These are phyloP conservation scores for Nerophis lumbriciformis DNA, from an alignment of 2,113 vertebrate genomes.

Conservation along the genomic window DNA sequence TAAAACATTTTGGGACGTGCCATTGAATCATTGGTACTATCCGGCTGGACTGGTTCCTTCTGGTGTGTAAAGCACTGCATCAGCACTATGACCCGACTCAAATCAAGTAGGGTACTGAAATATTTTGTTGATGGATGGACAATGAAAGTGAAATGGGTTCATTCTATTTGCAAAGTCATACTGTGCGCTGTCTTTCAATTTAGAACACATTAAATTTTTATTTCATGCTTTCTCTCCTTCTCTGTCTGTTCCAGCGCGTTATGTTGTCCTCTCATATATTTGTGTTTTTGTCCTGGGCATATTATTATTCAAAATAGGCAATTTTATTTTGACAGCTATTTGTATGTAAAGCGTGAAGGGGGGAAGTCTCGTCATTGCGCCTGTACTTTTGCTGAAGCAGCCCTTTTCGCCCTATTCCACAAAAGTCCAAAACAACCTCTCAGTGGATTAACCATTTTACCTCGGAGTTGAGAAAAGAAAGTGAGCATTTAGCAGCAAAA, in stretches of 20 bases:
- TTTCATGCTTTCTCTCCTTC: conserved; percentile 49
- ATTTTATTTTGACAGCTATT: conserved; percentile 77
- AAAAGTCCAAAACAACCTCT: conserved; percentile 54
- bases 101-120: neutral
- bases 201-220: conserved; percentile 61
- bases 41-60: neutral
- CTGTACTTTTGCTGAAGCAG: conserved; percentile 62
- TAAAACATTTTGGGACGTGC: neutral
- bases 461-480: conserved; percentile 30
- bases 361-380: conserved; percentile 42
- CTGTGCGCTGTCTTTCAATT: conserved; percentile 42
- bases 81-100: neutral
- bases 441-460: conserved; percentile 50
- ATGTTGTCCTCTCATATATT: conserved; percentile 54
- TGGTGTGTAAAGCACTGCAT: neutral
- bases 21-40: neutral
- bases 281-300: conserved; percentile 50
- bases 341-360: conserved; percentile 68
- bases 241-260: conserved; percentile 51
- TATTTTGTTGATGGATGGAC: neutral
- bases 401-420: conserved; percentile 41
- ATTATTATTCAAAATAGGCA: conserved; percentile 68
- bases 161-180: conserved; percentile 57
- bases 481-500: conserved; percentile 7
- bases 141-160: conserved; percentile 49